Base-by-base conservation (phyloP, 2,113 vertebrate genomes). In the Asarcornis scutulata region DNA sequence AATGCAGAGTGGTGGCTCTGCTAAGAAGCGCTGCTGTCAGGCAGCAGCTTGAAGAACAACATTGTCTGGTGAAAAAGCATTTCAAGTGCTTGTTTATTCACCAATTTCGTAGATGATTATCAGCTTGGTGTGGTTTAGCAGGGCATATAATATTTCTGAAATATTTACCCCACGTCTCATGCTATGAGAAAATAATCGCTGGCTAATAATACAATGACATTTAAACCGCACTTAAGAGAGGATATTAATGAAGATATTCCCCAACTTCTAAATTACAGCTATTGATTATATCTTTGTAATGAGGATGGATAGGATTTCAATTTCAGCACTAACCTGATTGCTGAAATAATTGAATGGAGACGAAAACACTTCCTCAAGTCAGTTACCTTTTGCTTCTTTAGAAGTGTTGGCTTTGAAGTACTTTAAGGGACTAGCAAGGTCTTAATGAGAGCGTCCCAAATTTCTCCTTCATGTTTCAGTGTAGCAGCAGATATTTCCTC, bases 251-350 rank as follows among this genome's bases (percentile, higher is more conserved):
- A 97, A 94, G 95, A 96, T 80, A 78, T 63, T 86, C 58, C 27
- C 80, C 55, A 59, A 53, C 72, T 95, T 85, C 42, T 88, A 86
- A 87, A 86, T 95, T 94, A 93, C 85, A 50, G 50, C 50, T 95
- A 96, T 96, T 91, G 96, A 96, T 96, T 93, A 62, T 63, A 94
- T 76, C 86, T 93, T 48, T 34, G 17, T 83, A 91, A 96, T 31
- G 32, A 96, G 84, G 92, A 96, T 84, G 58, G 94, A 95, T 92
- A 84, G 93, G 63, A 93, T 97, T 97, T 96, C 88, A 50, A 94
- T 93, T 64, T 91, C 23, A 80, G 53, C 79, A 40, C 53, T 94
- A 96, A 94, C 18, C 5, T 76, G 64, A 69, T 55, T 44, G 75
- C 56, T 90, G 93, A 83, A 95, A 90, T 95, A 96, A 95, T 95